These are phyloP conservation scores for Lumbricus terrestris DNA, from an alignment of 2,888 invertebrate genomes.

Conservation along the genomic window DNA sequence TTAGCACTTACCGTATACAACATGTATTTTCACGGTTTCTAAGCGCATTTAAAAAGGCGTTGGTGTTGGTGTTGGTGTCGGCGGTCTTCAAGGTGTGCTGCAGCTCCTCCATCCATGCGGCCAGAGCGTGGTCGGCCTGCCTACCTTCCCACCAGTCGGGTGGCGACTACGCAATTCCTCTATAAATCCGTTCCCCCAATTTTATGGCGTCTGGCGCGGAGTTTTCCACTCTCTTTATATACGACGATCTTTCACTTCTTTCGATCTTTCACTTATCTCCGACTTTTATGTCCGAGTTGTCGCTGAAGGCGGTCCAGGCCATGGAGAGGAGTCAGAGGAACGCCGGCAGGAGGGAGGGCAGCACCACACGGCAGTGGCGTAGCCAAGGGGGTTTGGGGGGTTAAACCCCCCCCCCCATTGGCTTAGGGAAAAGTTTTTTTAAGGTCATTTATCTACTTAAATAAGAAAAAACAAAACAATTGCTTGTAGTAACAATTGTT, in stretches of 20 bases:
- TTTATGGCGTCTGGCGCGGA: not conserved
- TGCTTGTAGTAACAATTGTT: no score
- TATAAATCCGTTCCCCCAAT: not conserved
- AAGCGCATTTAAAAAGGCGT: not conserved
- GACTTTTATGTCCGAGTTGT: not conserved
- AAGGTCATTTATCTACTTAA: no score
- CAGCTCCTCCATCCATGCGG: not conserved
- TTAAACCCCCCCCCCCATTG: no score
- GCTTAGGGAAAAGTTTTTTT: no score
- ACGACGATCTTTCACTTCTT: not conserved
- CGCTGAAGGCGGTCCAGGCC: not conserved
- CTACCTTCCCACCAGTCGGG: no score
- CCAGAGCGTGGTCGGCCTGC: not conserved
- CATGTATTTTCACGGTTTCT: not conserved
- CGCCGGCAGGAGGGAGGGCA: no score
- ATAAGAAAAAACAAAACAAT: no score
- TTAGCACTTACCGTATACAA: conserved; percentile 3
- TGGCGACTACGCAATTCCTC: not conserved
- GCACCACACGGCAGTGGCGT: no score
- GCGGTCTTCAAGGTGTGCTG: not conserved
- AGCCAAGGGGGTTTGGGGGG: no score
- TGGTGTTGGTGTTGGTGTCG: not conserved
- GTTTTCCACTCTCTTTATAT: not conserved
- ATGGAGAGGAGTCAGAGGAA: not conserved
- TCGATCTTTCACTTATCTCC: not conserved